These are phyloP conservation scores for Nephrotoma appendiculata DNA, from an alignment of 2,888 invertebrate species.

Conservation along the genomic window DNA sequence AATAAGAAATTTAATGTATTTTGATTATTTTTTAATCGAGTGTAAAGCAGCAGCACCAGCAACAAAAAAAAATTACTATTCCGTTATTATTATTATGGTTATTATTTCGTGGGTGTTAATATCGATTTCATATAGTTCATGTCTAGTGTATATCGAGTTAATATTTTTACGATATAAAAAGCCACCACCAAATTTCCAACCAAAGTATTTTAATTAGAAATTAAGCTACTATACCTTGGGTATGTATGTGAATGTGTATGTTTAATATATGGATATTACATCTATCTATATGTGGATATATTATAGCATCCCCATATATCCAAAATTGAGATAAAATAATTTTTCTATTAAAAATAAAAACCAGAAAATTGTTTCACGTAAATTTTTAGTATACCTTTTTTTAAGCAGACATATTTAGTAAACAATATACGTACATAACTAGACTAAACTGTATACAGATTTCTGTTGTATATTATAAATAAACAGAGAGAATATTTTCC, in stretches of 20 bases:
- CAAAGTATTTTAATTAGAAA: not conserved
- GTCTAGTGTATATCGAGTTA: not conserved
- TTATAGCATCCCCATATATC: not conserved
- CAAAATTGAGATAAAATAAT: not conserved
- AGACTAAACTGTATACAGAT: not conserved
- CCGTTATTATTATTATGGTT: not conserved
- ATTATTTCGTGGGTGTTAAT: not conserved
- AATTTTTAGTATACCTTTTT: not conserved
- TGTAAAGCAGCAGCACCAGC: not conserved
- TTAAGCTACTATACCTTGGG: not conserved
- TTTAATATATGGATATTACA: not conserved
- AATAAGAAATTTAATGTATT: not conserved
- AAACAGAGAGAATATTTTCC: not conserved
- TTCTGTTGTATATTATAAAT: not conserved
- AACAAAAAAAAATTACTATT: not conserved
- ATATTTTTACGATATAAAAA: not conserved
- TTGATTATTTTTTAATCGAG: not conserved
- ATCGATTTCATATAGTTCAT: not conserved
- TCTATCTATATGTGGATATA: not conserved
- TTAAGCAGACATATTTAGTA: not conserved
- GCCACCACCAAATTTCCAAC: not conserved
- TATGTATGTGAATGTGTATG: not conserved
- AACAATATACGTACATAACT: not conserved
- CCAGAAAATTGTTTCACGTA: not conserved
- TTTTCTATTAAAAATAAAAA: not conserved